Evolutionary conservation across 1,140 invertebrate genomes (phyloP).

Genomic region (Drosophila gunungcola): DNA sequence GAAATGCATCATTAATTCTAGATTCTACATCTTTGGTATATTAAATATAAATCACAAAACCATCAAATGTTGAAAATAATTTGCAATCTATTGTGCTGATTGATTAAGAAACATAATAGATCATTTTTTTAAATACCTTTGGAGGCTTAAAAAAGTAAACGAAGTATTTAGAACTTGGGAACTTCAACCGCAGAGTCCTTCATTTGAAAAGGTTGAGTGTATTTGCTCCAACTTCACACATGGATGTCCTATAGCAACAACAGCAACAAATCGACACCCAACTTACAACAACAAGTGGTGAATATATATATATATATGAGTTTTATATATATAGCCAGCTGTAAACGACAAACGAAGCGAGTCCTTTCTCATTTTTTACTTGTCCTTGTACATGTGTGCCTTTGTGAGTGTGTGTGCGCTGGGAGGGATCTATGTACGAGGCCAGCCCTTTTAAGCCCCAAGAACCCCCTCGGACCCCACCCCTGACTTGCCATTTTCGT

Average conservation of each 20-base stretch:
- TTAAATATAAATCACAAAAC: too few relatives aligned
- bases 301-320: slow-evolving; percentile 3
- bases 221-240: neutral
- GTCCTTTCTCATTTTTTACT: slow-evolving; percentile 39
- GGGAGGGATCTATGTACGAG: slow-evolving; percentile 51
- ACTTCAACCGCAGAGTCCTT: neutral
- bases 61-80: too few relatives aligned
- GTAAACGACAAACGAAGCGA: slow-evolving; percentile 42
- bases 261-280: slow-evolving; percentile 1
- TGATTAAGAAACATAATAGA: too few relatives aligned
- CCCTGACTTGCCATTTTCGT: slow-evolving; percentile 49
- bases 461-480: neutral
- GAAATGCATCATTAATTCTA: neutral
- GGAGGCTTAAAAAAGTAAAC: too few relatives aligned
- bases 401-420: slow-evolving; percentile 27
- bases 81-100: too few relatives aligned
- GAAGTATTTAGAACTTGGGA: neutral
- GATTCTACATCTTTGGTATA: neutral
- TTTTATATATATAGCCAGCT: slow-evolving; percentile 6
- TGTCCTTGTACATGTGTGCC: slow-evolving; percentile 41
- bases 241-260: slow-evolving; percentile 4
- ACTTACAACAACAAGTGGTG: slow-evolving; percentile 44
- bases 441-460: slow-evolving; percentile 15
- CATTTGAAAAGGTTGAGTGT: neutral
- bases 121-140: too few relatives aligned